Base-by-base conservation (phyloP, 2,797 vertebrate species). In the Scomberomorus guttatus region DNA sequence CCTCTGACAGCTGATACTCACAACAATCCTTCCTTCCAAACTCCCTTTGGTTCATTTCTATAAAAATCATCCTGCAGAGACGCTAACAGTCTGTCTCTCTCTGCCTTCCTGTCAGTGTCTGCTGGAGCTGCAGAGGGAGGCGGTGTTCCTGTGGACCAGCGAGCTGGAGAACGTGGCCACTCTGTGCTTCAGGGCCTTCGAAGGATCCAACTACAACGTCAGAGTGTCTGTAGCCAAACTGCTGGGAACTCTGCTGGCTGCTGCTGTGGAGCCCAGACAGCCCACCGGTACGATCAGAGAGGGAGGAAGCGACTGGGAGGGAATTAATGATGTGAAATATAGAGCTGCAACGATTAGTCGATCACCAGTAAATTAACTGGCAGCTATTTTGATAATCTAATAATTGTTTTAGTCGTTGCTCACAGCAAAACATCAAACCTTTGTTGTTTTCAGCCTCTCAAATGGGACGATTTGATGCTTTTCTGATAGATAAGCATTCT, bases 111-210 rank as follows among this genome's bases (percentile, higher is more conserved):
- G 51, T 60, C 90, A 98, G 97, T 98, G 97, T 94, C 93, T 99
- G 83, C 92, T 98, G 88, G 97, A 98, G 94, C 96, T 99, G 86
- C 98, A 98, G 89, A 95, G 96, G 52, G 98, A 99, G 90, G 98
- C 97, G 4, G 62, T 90, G 22, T 98, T 98, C 93, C 94, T 99
- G 92, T 98, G 96, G 96, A 97, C 83, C 87, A 95, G 96, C 39
- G 98, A 99, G 81, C 71, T 99, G 84, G 97, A 99, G 84, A 97
- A 97, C 68, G 91, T 98, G 76, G 93, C 96, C 70, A 96, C 96
- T 3, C 84, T 98, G 7, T 98, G 98, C 93, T 99, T 98, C 94
- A 96, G 97, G 67, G 96, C 98, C 42, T 97, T 98, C 70, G 97
- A 98, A 88, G 96, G 97, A 64, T 98, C 97, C 73, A 97, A 92